Base-by-base conservation (phyloP, 2,888 invertebrate species). In the Harmothoe impar region DNA sequence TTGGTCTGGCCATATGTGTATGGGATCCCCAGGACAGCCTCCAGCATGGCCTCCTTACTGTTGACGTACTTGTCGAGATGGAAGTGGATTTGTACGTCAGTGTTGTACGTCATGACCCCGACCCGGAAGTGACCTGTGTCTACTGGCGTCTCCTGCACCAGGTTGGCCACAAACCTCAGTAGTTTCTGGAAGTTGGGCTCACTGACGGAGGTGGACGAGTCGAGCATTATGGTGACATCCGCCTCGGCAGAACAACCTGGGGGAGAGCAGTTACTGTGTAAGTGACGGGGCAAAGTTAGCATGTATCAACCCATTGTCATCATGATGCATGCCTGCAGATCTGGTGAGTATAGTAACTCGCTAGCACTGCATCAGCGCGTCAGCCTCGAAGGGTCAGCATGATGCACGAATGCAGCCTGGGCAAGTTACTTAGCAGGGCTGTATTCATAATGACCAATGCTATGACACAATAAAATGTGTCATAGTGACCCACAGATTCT, bases 131-230 rank as follows among this genome's bases (percentile, higher is more conserved):
- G 81, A 72, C 91, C 92, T 20, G 89, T 81, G 77, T 91, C 91
- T 17, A 93, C 89, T 86, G 92, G 92, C 56, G 92, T 52, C 29
- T 91, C 90, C 12, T 90, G 88, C 0, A 91, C 89, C n/a, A 92
- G 25, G 89, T 91, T 91, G 51, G 88, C 51, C 23, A 93, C 31
- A 86, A 92, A 92, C 23, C 89, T 35, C n/a, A 91, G 56, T 1
- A 92, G 72, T 0, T 54, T 78, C 0, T 89, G 89, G 91, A 91
- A 92, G 90, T 92, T 91, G 51, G 68, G 31, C 7, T 78, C 84
- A 23, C 92, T 90, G 54, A 93, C 90, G 56, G 92, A 92, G n/a
- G 91, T 92, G 15, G 93, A 93, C 3, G 91, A 90, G 90, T 93
- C 93, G 20, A 91, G 29, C 33, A 93, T 31, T 31, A 92, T 92